Base-by-base conservation (phyloP, 2,797 vertebrate species). In the Danio tinwini region DNA sequence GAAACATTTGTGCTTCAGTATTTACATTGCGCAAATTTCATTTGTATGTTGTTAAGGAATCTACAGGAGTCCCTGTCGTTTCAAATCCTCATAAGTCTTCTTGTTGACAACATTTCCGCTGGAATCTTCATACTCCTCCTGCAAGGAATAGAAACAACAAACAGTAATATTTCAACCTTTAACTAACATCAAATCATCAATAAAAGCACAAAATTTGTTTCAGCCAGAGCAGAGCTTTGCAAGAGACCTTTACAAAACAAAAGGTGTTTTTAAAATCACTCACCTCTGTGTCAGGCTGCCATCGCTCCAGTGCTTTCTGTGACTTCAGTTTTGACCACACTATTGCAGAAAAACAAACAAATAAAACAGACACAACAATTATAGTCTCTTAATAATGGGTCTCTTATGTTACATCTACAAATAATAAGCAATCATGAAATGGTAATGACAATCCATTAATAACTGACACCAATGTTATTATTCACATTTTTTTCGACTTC, bases 121-220 rank as follows among this genome's bases (percentile, higher is more conserved):
- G 8, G 98, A 99, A 88, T 99, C 98, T 88, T 99, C 98, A 0
- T 98, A 99, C 75, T 99, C 98, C 86, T 99, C 98, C 97, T 99
- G 87, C 21, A 89, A 89, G 44, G 45, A 7, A 7, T 47, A 47
- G 12, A 47, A 47, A 7, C 47, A 47, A 52, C 52, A 13, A 52
- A 52, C 49, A 52, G 1, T 16, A 29, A 72, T 68, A 44, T 67
- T 65, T 71, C 7, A 56, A 17, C 17, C n/a, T 21, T n/a, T 7
- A 52, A n/a, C 7, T 29, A 52, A n/a, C n/a, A 17, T 11, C 5
- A 44, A 6, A 0, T 17, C 40, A 17, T 17, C 5, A 1, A 9
- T 40, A 0, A 21, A 52, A 39, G 14, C 21, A 12, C 14, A 17
- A n/a, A 17, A 5, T 6, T 9, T 1, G 16, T 5, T 53, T 53